A percentile compares a stretch with the other conserved stretches of the same genome.
phyloP scores from a whole-genome alignment of 2,797 vertebrate genomes.

The Coregonus suidteri region DNA sequence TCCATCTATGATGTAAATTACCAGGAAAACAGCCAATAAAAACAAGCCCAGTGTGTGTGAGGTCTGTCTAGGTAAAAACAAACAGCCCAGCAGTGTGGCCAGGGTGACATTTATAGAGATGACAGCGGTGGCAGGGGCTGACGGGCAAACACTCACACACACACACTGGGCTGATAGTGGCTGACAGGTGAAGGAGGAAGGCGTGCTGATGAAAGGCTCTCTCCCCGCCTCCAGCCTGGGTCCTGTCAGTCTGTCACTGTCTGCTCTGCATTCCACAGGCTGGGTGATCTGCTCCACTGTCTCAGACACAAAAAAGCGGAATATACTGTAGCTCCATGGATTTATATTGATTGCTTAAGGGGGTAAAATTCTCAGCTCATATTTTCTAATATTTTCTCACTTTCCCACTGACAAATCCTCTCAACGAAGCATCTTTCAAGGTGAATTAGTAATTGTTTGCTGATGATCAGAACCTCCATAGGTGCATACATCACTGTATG shows the following conservation, averaged over 20 bases:
- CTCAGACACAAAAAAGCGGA: too few species aligned
- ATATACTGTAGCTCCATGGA: too few species aligned
- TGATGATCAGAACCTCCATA: too few species aligned
- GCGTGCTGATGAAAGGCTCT: not conserved
- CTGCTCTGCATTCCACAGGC: too few species aligned
- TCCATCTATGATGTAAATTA: not conserved
- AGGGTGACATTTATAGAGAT: not conserved
- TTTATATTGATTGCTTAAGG: too few species aligned
- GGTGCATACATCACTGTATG: too few species aligned
- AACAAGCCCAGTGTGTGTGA: constrained; percentile 2
- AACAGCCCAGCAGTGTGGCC: not conserved
- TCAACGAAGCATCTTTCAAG: too few species aligned
- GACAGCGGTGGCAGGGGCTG: not conserved
- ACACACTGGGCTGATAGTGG: not conserved
- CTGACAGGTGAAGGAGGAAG: not conserved
- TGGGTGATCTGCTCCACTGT: not conserved
- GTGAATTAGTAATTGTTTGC: too few species aligned
- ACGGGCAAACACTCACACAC: not conserved
- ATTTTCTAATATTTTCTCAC: too few species aligned
- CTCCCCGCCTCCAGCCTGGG: not conserved
- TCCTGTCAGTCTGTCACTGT: not conserved
- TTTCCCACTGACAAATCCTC: too few species aligned
- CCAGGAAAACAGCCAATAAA: not conserved
- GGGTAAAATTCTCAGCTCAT: too few species aligned
- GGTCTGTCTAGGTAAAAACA: not conserved